Conservation (phyloP, 2,888 invertebrate species). For the Torymus tubicola region DNA sequence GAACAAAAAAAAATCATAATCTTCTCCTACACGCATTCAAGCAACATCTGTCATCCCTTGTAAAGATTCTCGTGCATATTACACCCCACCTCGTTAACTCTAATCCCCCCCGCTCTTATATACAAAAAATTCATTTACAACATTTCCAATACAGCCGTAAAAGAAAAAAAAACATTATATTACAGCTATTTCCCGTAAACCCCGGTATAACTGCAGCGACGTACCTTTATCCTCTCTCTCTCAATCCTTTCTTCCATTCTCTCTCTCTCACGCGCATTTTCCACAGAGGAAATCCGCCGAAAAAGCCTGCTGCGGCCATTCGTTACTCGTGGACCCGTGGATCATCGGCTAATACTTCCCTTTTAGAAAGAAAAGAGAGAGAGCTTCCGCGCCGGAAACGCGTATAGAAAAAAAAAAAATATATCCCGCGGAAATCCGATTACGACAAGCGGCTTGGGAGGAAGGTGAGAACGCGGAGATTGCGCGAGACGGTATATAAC, state of each 20-base stretch:
- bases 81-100: too few relatives aligned
- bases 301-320: neutral
- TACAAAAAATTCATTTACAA: too few relatives aligned
- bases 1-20: too few relatives aligned
- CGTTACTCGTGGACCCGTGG: neutral
- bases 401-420: conserved; percentile 21
- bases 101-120: too few relatives aligned
- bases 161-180: too few relatives aligned
- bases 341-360: conserved; percentile 20
- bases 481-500: neutral
- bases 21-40: too few relatives aligned
- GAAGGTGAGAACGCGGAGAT: neutral
- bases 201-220: too few relatives aligned
- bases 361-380: neutral
- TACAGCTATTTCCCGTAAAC: too few relatives aligned
- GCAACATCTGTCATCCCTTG: too few relatives aligned
- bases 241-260: conserved; percentile 2
- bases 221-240: neutral
- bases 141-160: too few relatives aligned
- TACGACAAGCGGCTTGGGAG: conserved; percentile 20
- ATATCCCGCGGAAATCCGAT: conserved; percentile 41
- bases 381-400: too few relatives aligned
- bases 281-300: conserved; percentile 12
- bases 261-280: neutral
- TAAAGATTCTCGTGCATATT: too few relatives aligned